Evolutionary conservation across 2,888 invertebrate genomes (phyloP).

Genomic region (Trichogramma evanescens): DNA sequence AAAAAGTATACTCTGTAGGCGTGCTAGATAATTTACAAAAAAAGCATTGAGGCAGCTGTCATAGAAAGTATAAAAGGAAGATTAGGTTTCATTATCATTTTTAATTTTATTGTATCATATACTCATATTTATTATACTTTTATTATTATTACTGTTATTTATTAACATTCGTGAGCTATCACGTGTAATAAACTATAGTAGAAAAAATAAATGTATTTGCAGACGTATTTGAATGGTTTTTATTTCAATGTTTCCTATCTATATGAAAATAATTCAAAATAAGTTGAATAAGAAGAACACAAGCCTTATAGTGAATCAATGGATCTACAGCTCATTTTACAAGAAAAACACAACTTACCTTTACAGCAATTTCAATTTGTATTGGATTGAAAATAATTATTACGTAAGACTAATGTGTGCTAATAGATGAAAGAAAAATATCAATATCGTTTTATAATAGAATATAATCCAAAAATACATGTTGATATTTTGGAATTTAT

Average conservation of each 20-base stretch:
- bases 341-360: too few species aligned
- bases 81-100: conserved; percentile 44
- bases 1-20: conserved; percentile 42
- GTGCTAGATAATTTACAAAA: conserved; percentile 39
- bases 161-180: conserved; percentile 34
- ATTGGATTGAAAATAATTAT: too few species aligned
- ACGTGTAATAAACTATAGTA: conserved; percentile 39
- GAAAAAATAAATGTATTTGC: conserved; percentile 36
- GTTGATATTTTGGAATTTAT: too few species aligned
- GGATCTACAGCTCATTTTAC: too few species aligned
- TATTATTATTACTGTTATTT: conserved; percentile 40
- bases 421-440: too few species aligned
- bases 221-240: conserved; percentile 13
- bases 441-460: too few species aligned
- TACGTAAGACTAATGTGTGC: too few species aligned
- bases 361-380: too few species aligned
- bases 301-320: too few species aligned
- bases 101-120: conserved; percentile 44
- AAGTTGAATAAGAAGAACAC: background rate
- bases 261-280: background rate
- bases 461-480: too few species aligned
- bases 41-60: conserved; percentile 49
- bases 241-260: background rate
- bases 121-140: conserved; percentile 36
- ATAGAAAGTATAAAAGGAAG: conserved; percentile 40